These are phyloP conservation scores for Platichthys stellatus DNA, from an alignment of 2,113 vertebrate species.

Conservation along the genomic window DNA sequence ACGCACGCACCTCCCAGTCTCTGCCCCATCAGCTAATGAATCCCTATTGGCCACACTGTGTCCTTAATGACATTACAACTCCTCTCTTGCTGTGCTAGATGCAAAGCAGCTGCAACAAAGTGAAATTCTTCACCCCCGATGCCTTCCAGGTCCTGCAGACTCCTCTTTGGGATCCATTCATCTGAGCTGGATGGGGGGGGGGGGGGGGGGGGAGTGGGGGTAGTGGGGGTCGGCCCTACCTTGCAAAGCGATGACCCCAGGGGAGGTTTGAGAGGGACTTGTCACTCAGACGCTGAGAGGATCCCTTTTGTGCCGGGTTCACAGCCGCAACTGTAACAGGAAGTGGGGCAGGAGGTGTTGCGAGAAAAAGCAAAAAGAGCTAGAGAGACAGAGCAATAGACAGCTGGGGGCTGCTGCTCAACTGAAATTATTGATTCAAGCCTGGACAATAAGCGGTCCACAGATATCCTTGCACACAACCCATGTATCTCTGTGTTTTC, in stretches of 20 bases:
- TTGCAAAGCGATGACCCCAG: constrained; percentile 48
- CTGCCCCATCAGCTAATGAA: background rate
- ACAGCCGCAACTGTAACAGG: constrained; percentile 64
- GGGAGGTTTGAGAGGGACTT: constrained; percentile 58
- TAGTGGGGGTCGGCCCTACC: constrained; percentile 30
- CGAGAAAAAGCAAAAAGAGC: constrained; percentile 13
- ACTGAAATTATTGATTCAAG: constrained; percentile 50
- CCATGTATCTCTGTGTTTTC: background rate
- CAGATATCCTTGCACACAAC: background rate
- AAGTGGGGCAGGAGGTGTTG: constrained; percentile 50
- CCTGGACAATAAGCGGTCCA: constrained; percentile 12
- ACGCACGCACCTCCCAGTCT: background rate
- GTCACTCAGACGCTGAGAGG: constrained; percentile 61
- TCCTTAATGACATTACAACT: background rate
- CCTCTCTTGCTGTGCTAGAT: constrained; percentile 1
- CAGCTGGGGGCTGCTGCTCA: constrained; percentile 51
- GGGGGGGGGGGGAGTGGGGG: constrained; percentile 23
- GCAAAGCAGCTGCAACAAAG: constrained; percentile 1
- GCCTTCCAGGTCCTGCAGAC: constrained; percentile 5
- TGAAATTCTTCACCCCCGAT: constrained; percentile 7
- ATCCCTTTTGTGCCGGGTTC: constrained; percentile 71
- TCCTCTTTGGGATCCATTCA: constrained; percentile 17
- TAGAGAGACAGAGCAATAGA: constrained; percentile 26
- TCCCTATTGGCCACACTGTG: background rate
- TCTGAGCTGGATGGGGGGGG: constrained; percentile 5